These are phyloP conservation scores for Bombus difficillimus DNA, from an alignment of 1,140 invertebrate species.

Conservation along the genomic window DNA sequence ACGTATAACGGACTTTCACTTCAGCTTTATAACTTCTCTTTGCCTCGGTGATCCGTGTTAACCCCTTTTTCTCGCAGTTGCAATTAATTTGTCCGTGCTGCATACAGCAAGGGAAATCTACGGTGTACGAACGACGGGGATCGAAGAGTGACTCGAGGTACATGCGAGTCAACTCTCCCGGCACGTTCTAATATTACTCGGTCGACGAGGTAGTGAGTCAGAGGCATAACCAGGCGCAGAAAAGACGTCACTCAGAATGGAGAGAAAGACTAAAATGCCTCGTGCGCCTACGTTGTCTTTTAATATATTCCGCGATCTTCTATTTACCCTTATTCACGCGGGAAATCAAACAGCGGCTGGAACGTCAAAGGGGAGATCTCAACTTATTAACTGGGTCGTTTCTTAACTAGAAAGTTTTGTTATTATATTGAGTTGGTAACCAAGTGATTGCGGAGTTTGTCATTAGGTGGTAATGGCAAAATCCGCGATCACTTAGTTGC, in stretches of 20 bases:
- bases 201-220: slow-evolving; percentile 61
- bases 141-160: slow-evolving; percentile 36
- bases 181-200: slow-evolving; percentile 73
- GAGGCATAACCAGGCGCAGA: slow-evolving; percentile 53
- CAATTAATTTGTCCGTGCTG: slow-evolving; percentile 31
- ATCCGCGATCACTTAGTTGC: no score
- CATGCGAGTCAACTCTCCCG: slow-evolving; percentile 51
- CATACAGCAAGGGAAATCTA: slow-evolving; percentile 5
- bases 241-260: slow-evolving; percentile 32
- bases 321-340: neutral
- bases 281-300: neutral
- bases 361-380: neutral
- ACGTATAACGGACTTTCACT: neutral
- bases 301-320: neutral
- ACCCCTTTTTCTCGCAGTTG: neutral
- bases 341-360: neutral
- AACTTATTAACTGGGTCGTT: neutral
- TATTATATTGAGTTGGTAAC: accelerated
- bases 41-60: neutral
- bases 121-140: neutral
- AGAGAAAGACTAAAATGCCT: neutral
- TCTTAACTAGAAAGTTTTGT: neutral
- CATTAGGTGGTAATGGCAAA: no score
- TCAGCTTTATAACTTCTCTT: neutral
- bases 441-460: no score